Evolutionary conservation across 1,140 invertebrate species (phyloP).

Genomic region (Chelonus insularis): DNA sequence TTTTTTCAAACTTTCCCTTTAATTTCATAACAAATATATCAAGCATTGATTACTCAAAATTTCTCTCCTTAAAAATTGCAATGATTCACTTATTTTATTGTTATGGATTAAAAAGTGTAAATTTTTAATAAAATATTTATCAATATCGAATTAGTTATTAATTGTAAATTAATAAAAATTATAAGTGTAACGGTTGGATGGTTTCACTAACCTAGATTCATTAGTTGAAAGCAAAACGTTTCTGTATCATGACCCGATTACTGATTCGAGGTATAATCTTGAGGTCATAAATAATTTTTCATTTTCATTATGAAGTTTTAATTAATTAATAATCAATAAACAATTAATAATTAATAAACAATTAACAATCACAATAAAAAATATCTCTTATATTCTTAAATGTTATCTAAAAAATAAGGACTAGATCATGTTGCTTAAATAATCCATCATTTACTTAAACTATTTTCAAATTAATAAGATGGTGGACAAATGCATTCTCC

Average conservation of each 20-base stretch:
- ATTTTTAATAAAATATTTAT: too few species aligned
- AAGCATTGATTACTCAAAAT: background rate
- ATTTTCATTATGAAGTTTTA: background rate
- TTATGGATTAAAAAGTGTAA: too few species aligned
- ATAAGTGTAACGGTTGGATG: conserved; percentile 44
- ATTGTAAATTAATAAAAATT: background rate
- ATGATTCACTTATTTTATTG: background rate
- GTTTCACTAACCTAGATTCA: conserved; percentile 61
- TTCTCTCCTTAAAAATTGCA: conserved; percentile 3
- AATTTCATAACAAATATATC: background rate
- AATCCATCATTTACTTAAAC: too few species aligned
- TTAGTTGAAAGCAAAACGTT: conserved; percentile 57
- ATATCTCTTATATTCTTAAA: background rate
- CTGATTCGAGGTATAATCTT: background rate
- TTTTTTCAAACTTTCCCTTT: background rate
- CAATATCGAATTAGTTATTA: too few species aligned
- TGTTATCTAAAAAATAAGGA: conserved; percentile 44
- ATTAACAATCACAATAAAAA: background rate
- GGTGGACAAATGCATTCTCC: conserved; percentile 63
- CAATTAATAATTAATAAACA: conserved; percentile 29
- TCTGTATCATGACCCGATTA: conserved; percentile 52
- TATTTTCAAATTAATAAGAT: conserved; percentile 26
- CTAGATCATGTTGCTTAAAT: conserved; percentile 42
- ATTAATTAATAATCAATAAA: too few species aligned
- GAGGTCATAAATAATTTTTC: conserved; percentile 4